Percentiles rank a stretch among this genome's conserved stretches.
These are phyloP conservation scores for Oligia fasciuncula DNA, from an alignment of 2,888 invertebrate species.

Conservation along the genomic window DNA sequence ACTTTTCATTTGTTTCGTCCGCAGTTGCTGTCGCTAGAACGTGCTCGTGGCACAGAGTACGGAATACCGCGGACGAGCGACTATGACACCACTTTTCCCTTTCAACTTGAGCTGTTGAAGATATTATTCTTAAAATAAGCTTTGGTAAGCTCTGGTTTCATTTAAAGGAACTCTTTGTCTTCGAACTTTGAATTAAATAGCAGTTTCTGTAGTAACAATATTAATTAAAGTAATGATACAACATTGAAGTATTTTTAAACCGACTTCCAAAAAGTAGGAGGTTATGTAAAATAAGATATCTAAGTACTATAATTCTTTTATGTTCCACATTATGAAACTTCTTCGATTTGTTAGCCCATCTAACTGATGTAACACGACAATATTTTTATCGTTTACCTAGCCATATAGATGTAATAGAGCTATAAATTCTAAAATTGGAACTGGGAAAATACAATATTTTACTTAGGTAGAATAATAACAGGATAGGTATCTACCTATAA, in stretches of 20 bases:
- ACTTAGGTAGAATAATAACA: neutral
- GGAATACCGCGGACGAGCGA: slow-evolving; percentile 6
- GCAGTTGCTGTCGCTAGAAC: too few species aligned
- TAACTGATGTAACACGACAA: slow-evolving; percentile 31
- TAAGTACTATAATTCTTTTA: neutral
- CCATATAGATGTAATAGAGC: slow-evolving; percentile 28
- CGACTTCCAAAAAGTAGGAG: too few species aligned
- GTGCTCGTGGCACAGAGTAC: too few species aligned
- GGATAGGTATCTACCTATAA: too few species aligned
- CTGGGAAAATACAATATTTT: slow-evolving; percentile 22
- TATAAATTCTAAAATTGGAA: slow-evolving; percentile 41
- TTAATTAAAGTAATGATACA: neutral
- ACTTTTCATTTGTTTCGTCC: too few species aligned
- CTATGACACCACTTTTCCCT: neutral
- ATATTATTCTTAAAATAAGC: neutral
- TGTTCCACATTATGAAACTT: neutral
- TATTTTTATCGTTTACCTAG: slow-evolving; percentile 38
- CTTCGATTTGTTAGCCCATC: slow-evolving; percentile 14
- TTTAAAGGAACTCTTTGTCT: neutral
- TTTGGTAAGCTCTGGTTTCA: neutral
- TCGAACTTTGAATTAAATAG: neutral
- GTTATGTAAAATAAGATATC: neutral
- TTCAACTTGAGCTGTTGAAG: slow-evolving; percentile 16
- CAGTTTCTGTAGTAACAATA: neutral
- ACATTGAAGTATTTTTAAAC: neutral